Evolutionary conservation across 2,113 vertebrate species (phyloP).

Genomic region (Prionailurus bengalensis): DNA sequence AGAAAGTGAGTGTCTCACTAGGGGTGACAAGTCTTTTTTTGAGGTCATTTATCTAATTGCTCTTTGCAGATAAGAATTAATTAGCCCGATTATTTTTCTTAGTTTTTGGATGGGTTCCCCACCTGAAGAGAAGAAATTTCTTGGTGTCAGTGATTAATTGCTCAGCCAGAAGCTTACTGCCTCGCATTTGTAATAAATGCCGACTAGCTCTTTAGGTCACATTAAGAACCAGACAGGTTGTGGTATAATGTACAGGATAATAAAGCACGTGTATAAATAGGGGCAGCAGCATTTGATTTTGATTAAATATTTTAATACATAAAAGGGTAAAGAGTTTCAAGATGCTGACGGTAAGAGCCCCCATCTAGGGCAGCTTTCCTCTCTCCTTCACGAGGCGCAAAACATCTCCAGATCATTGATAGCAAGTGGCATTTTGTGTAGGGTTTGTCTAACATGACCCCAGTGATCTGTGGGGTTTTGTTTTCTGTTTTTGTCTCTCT

Average conservation of each 20-base stretch:
- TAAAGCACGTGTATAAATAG: slow-evolving; percentile 88
- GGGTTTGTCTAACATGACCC: slow-evolving; percentile 76
- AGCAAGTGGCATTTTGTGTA: slow-evolving; percentile 64
- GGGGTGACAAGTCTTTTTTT: slow-evolving; percentile 95
- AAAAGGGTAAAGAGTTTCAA: slow-evolving; percentile 73
- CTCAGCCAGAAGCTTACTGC: slow-evolving; percentile 94
- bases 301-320: slow-evolving; percentile 90
- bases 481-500: not conserved
- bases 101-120: slow-evolving; percentile 96
- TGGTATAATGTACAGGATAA: slow-evolving; percentile 85
- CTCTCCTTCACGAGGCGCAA: slow-evolving; percentile 36
- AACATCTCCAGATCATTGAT: slow-evolving; percentile 51
- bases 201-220: slow-evolving; percentile 86
- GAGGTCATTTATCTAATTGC: slow-evolving; percentile 98
- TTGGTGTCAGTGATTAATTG: slow-evolving; percentile 98
- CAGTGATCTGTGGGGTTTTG: not conserved
- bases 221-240: slow-evolving; percentile 86
- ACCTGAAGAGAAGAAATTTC: slow-evolving; percentile 98
- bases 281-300: slow-evolving; percentile 85
- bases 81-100: slow-evolving; percentile 99
- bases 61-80: slow-evolving; percentile 99
- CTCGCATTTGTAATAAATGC: slow-evolving; percentile 92
- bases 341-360: slow-evolving; percentile 72
- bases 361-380: slow-evolving; percentile 60
- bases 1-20: slow-evolving; percentile 92